Base-by-base conservation (phyloP, 2,888 invertebrate genomes). In the Poecilus cupreus region DNA sequence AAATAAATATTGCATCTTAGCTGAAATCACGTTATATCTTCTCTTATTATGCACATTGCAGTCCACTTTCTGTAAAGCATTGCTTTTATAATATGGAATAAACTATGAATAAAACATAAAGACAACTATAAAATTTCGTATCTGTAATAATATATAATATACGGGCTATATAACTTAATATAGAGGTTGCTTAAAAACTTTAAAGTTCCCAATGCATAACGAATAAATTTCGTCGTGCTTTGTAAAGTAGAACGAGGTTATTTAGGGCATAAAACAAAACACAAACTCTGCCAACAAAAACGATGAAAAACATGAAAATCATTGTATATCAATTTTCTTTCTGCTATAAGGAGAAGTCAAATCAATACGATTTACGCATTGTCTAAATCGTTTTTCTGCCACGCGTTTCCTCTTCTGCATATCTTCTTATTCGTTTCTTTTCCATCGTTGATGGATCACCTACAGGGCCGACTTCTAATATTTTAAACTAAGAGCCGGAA, bases 311-410 rank as follows among this genome's bases (percentile, higher is more conserved):
- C 43, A 46, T 16, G 20, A 43, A 74, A 74, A 49, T 74, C 43
- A 24, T 74, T 43, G 24, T 24, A 64, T 64, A 74, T 74, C 74
- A 74, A 74, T 46, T 74, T 74, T 74, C 13, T 24, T 46, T 43
- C 22, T 46, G 46, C 24, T 46, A 22, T 74, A 26, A 46, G 64
- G 43, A 74, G 24, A 13, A n/a, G 43, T 74, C n/a, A 49, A 74
- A 74, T 74, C 49, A 74, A 74, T 74, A 74, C 13, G 74, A 74
- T 74, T 74, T 43, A 74, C 74, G 74, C 46, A 49, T 74, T 74
- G 74, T 74, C 43, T 74, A 74, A 43, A 74, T 46, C 74, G 43
- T 20, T 74, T 74, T 70, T 46, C 13, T 39, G 43, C 43, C 24
- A n/a, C 20, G 46, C 20, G 43, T 39, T 22, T 22, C 4, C 4